Percentiles rank a stretch among this genome's conserved stretches.
phyloP scores from a whole-genome alignment of 1,140 invertebrate genomes.

The Drosophila kurseongensis region DNA sequence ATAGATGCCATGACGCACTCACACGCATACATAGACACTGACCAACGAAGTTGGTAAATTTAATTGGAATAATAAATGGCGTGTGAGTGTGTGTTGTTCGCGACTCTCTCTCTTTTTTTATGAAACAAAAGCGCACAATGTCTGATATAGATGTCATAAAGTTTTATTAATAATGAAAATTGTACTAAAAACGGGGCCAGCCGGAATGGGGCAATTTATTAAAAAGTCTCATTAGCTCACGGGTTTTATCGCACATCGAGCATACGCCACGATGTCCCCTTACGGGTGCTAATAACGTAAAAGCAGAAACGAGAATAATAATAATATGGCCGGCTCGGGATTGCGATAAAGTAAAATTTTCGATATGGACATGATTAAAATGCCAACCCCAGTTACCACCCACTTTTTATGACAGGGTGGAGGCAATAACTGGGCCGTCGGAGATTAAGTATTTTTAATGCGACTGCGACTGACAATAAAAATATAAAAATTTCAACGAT shows the following conservation, averaged over 20 bases:
- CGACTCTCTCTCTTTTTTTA: slow-evolving; percentile 44
- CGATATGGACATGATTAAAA: slow-evolving; percentile 78
- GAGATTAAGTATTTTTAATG: slow-evolving; percentile 83
- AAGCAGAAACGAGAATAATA: slow-evolving; percentile 68
- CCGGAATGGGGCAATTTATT: slow-evolving; percentile 73
- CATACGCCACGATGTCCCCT: slow-evolving; percentile 71
- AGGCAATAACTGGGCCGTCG: slow-evolving; percentile 65
- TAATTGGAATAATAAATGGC: slow-evolving; percentile 79
- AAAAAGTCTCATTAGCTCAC: slow-evolving; percentile 80
- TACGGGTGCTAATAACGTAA: slow-evolving; percentile 82
- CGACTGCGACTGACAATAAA: slow-evolving; percentile 75
- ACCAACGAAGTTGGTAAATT: slow-evolving; percentile 70
- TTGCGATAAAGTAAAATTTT: slow-evolving; percentile 81
- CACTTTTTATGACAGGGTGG: slow-evolving; percentile 31
- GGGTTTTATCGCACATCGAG: slow-evolving; percentile 76
- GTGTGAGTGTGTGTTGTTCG: slow-evolving; percentile 2
- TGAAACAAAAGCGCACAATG: slow-evolving; percentile 60
- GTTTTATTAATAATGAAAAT: slow-evolving; percentile 83
- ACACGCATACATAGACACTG: slow-evolving; percentile 29
- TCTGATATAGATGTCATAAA: slow-evolving; percentile 78
- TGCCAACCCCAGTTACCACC: slow-evolving; percentile 2
- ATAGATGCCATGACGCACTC: slow-evolving; percentile 59
- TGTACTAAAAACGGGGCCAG: slow-evolving; percentile 71
- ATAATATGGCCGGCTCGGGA: slow-evolving; percentile 44
- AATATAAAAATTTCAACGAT: slow-evolving; percentile 82